Conservation (phyloP, 2,888 invertebrate genomes). For the Synanthedon formicaeformis region DNA sequence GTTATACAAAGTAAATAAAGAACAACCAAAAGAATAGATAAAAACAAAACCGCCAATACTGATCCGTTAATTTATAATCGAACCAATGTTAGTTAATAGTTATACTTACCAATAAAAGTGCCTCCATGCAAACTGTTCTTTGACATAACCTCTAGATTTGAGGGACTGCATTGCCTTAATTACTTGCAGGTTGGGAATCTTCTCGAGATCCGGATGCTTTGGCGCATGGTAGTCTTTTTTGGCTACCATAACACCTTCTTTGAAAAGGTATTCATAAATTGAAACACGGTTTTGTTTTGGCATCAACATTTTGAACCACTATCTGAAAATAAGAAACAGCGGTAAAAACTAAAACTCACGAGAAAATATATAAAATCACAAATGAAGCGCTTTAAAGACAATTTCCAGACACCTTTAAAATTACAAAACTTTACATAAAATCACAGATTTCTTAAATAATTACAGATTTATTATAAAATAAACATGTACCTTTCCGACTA, state of each 20-base stretch:
- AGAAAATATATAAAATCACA: not conserved
- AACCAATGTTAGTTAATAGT: too few relatives aligned
- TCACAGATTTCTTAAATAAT: constrained; percentile 3
- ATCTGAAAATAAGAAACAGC: constrained; percentile 40
- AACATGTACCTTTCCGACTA: constrained; percentile 10
- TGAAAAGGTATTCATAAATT: constrained; percentile 98
- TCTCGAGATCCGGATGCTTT: constrained; percentile 96
- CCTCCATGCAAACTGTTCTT: constrained; percentile 99
- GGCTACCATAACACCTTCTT: constrained; percentile 99
- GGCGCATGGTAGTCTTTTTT: constrained; percentile 98
- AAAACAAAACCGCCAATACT: too few relatives aligned
- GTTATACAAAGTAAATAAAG: too few relatives aligned
- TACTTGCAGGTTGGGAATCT: constrained; percentile 96
- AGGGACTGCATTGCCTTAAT: constrained; percentile 98
- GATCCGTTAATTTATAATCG: too few relatives aligned
- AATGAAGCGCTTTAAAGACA: not conserved
- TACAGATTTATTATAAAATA: constrained; percentile 8
- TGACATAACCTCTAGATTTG: constrained; percentile 97
- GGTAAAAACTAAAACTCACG: not conserved
- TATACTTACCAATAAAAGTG: constrained; percentile 93
- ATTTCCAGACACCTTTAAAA: not conserved
- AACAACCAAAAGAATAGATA: too few relatives aligned
- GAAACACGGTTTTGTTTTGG: constrained; percentile 96
- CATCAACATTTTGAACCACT: constrained; percentile 95
- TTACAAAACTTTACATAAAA: constrained; percentile 3